Evolutionary conservation across 1,140 invertebrate species (phyloP).

Genomic region (Platorchestia sp.): DNA sequence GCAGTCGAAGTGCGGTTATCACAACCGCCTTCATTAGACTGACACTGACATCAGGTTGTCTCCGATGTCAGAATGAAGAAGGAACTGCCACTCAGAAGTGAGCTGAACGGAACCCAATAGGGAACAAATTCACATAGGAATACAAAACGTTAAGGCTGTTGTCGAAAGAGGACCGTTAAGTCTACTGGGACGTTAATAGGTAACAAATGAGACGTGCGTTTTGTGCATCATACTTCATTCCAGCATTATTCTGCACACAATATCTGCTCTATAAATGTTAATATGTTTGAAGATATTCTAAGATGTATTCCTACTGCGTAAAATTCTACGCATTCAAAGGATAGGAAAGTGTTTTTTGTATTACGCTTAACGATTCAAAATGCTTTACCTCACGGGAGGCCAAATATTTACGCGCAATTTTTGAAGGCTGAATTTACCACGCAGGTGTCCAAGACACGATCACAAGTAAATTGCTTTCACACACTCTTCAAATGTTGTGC

Average conservation of each 20-base stretch:
- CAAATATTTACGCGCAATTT: not conserved
- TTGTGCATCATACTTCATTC: not conserved
- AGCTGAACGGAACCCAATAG: too few relatives aligned
- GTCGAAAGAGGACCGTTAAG: too few relatives aligned
- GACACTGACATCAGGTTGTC: too few relatives aligned
- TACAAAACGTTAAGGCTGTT: too few relatives aligned
- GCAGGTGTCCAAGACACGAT: not conserved
- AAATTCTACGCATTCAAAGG: not conserved
- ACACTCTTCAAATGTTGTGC: too few relatives aligned
- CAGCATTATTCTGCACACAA: not conserved
- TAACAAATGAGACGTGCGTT: not conserved
- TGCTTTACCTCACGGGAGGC: not conserved
- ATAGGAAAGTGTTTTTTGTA: not conserved
- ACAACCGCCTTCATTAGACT: too few relatives aligned
- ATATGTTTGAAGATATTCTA: not conserved
- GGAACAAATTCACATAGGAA: too few relatives aligned
- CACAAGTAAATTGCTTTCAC: not conserved
- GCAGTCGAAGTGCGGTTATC: too few relatives aligned
- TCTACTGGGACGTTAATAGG: too few relatives aligned
- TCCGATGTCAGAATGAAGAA: too few relatives aligned
- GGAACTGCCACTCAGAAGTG: too few relatives aligned
- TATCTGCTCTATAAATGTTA: not conserved
- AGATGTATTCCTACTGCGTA: not conserved
- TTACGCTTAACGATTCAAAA: not conserved
- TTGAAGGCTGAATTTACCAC: not conserved